phyloP scores from a whole-genome alignment of 35 echinoderm and acorn worm species.

The Apostichopus japonicus region DNA sequence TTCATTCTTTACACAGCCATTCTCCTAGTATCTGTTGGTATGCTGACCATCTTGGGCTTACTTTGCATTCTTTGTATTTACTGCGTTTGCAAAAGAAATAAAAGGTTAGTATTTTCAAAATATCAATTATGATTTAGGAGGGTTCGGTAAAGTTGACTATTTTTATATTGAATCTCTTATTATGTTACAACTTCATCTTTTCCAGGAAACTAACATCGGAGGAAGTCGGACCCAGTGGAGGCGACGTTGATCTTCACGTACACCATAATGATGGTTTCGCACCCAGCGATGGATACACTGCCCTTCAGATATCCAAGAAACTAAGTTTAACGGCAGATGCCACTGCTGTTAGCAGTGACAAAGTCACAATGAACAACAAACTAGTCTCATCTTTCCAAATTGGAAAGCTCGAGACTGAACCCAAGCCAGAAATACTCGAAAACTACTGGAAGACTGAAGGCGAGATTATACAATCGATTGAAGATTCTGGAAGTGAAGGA shows the following conservation, averaged over 20 bases:
- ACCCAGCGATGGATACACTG: neutral
- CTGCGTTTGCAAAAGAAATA: too few relatives aligned
- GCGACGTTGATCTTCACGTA: neutral
- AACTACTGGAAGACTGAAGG: too few relatives aligned
- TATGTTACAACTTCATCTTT: neutral
- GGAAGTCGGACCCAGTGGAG: neutral
- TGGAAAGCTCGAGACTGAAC: neutral
- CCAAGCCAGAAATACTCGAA: too few relatives aligned
- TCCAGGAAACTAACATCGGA: neutral
- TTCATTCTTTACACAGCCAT: too few relatives aligned
- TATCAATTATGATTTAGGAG: neutral
- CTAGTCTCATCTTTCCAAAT: neutral
- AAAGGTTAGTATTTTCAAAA: too few relatives aligned
- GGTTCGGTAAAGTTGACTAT: neutral
- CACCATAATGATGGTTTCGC: neutral
- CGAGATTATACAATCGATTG: too few relatives aligned
- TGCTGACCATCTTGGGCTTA: too few relatives aligned
- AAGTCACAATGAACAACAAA: neutral
- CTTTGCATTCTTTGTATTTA: too few relatives aligned
- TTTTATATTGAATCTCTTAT: neutral
- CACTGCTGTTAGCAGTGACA: neutral
- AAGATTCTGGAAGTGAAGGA: neutral
- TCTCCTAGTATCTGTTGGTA: too few relatives aligned
- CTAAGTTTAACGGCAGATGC: neutral
- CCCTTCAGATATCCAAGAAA: neutral